A percentile compares a stretch with the other conserved stretches of the same genome.
Evolutionary conservation across 2,113 vertebrate species (phyloP).

Genomic region (Phodopus roborovskii): DNA sequence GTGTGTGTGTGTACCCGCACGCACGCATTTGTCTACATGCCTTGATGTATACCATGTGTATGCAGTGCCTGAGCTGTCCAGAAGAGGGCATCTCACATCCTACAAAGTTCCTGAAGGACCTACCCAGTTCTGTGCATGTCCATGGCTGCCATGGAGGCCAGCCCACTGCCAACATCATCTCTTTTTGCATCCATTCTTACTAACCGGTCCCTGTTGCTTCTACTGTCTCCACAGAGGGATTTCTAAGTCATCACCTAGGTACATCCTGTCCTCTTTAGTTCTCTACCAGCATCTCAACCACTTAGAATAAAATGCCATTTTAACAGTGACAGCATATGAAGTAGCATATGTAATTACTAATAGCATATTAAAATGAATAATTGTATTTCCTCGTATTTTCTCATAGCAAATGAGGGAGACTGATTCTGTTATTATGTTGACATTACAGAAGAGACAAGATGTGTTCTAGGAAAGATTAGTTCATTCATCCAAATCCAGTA

Average conservation of each 20-base stretch:
- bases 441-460: neutral
- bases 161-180: neutral
- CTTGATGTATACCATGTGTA: neutral
- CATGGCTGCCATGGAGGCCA: fast-evolving
- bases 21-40: too few species aligned
- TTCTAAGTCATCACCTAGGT: neutral
- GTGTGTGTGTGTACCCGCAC: neutral
- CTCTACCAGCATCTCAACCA: neutral
- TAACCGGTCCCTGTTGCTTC: neutral
- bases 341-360: neutral
- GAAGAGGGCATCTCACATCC: neutral
- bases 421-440: neutral
- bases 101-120: neutral
- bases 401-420: neutral
- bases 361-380: neutral
- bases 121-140: neutral
- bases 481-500: neutral
- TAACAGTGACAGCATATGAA: neutral
- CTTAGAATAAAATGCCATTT: neutral
- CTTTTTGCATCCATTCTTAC: neutral
- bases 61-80: neutral
- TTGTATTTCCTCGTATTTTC: neutral
- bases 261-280: neutral
- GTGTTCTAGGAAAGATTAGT: neutral
- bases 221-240: neutral